Evolutionary conservation across 1,140 invertebrate genomes (phyloP).

Genomic region (Drosophila nasuta): DNA sequence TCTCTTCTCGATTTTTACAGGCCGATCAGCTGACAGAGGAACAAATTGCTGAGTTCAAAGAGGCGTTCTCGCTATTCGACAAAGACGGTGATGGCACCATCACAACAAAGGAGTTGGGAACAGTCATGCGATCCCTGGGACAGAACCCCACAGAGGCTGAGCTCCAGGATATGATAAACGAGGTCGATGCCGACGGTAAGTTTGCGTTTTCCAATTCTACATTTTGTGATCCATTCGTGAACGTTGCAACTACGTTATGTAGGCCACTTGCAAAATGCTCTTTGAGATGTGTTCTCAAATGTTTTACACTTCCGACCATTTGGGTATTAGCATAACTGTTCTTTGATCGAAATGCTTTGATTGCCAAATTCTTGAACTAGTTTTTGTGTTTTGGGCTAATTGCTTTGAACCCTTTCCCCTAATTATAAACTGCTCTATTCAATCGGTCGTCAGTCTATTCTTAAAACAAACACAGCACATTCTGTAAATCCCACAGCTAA

Average conservation of each 20-base stretch:
- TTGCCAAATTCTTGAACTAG: conserved; percentile 25
- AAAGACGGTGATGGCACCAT: conserved; percentile 99
- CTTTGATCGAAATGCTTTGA: not conserved
- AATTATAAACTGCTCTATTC: conserved; percentile 24
- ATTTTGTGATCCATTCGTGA: conserved; percentile 1
- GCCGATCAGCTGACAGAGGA: conserved; percentile 99
- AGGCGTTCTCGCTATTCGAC: conserved; percentile 99
- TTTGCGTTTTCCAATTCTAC: conserved; percentile 2
- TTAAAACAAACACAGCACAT: conserved; percentile 19
- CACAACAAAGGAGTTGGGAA: conserved; percentile 99
- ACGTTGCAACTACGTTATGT: no score
- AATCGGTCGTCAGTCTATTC: conserved; percentile 23
- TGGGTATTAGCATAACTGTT: not conserved
- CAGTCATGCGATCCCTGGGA: conserved; percentile 99
- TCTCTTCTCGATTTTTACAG: conserved; percentile 86
- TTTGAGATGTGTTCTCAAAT: no score
- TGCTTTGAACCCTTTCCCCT: conserved; percentile 31
- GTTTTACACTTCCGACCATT: no score
- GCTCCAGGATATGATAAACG: conserved; percentile 99
- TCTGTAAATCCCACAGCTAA: conserved; percentile 20
- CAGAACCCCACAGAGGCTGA: conserved; percentile 99
- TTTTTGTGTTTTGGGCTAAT: conserved; percentile 24
- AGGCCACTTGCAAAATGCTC: no score
- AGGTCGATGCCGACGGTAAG: conserved; percentile 99
- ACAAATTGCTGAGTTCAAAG: conserved; percentile 99